phyloP scores from a whole-genome alignment of 2,113 vertebrate species.

The Anarhynchus alexandrinus region DNA sequence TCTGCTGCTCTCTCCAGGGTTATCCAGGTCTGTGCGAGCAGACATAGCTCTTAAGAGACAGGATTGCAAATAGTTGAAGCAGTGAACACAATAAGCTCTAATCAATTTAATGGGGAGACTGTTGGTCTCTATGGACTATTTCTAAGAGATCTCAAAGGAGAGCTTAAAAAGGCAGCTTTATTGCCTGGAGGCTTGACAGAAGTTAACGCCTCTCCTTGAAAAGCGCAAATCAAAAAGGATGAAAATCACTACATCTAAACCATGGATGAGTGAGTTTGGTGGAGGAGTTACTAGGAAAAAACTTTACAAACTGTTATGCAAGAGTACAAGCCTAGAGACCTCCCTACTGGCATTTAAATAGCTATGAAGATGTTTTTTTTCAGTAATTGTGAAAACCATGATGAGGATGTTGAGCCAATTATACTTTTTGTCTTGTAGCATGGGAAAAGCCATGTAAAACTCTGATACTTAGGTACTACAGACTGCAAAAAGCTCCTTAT shows the following conservation, averaged over 20 bases:
- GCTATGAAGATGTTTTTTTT: not conserved
- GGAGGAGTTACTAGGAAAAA: not conserved
- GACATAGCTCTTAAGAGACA: not conserved
- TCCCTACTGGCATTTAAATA: slow-evolving; percentile 3
- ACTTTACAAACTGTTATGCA: not conserved
- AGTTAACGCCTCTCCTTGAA: slow-evolving; percentile 49
- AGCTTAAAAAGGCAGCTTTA: slow-evolving; percentile 59
- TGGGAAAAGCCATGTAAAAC: not conserved
- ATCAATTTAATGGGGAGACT: not conserved
- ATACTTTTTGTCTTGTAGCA: not conserved
- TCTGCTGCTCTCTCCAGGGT: not conserved
- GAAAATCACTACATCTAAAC: not conserved
- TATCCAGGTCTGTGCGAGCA: not conserved
- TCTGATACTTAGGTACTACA: not conserved
- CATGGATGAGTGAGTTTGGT: not conserved
- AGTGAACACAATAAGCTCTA: not conserved
- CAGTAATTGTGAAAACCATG: not conserved
- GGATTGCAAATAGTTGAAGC: not conserved
- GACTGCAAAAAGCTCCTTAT: not conserved
- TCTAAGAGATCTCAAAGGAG: slow-evolving; percentile 28
- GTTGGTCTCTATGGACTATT: not conserved
- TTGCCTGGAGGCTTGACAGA: slow-evolving; percentile 56
- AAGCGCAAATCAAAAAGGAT: slow-evolving; percentile 41
- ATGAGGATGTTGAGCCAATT: not conserved
- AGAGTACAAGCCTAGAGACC: not conserved